phyloP scores from a whole-genome alignment of 2,113 vertebrate genomes.

The Pipa parva region DNA sequence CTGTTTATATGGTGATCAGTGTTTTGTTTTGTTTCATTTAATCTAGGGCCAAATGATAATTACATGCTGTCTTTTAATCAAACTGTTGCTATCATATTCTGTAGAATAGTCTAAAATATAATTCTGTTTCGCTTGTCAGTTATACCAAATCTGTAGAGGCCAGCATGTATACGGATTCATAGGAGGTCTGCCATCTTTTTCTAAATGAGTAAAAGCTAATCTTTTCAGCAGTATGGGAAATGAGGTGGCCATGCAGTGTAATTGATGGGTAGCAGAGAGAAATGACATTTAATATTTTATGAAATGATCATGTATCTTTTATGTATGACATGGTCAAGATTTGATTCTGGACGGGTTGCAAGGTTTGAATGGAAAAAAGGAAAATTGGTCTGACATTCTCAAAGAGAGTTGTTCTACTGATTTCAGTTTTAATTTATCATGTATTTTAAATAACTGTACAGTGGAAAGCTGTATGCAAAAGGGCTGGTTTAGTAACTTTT shows the following conservation, averaged over 20 bases:
- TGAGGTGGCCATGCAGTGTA: conserved; percentile 37
- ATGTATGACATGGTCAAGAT: too few relatives aligned
- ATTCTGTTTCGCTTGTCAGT: too few relatives aligned
- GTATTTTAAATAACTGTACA: too few relatives aligned
- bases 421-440: too few relatives aligned
- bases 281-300: conserved; percentile 30
- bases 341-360: too few relatives aligned
- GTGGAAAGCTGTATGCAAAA: too few relatives aligned
- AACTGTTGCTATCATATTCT: neutral
- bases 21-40: neutral
- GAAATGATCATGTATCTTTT: conserved; percentile 21
- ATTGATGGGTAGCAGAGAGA: conserved; percentile 32
- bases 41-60: neutral
- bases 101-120: too few relatives aligned
- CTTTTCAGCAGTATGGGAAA: conserved; percentile 24
- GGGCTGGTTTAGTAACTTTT: too few relatives aligned
- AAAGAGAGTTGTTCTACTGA: neutral
- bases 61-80: neutral
- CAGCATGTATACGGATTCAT: conserved; percentile 41
- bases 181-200: conserved; percentile 41
- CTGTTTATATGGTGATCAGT: neutral
- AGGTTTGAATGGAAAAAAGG: too few relatives aligned
- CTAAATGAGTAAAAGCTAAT: conserved; percentile 31
- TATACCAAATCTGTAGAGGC: conserved; percentile 1
- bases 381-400: neutral